These are phyloP conservation scores for Crossaster papposus DNA, from an alignment of 53 echinoderm and acorn worm species.

Conservation along the genomic window DNA sequence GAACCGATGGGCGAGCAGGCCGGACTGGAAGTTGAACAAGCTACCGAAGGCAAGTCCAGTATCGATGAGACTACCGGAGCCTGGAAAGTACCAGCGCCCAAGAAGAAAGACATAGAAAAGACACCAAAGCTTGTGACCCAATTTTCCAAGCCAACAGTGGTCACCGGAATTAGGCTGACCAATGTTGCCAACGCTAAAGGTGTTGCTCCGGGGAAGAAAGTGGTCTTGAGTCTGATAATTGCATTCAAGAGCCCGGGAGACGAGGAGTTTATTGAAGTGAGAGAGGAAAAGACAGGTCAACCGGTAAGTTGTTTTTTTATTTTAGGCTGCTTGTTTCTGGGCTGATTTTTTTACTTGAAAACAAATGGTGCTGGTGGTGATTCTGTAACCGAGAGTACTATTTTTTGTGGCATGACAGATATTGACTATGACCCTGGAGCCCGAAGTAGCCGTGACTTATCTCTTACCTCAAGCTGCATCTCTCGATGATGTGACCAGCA, in stretches of 20 bases:
- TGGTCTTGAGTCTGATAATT: not conserved
- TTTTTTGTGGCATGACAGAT: too few relatives aligned
- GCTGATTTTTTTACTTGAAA: not conserved
- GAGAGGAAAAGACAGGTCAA: constrained; percentile 4
- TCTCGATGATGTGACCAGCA: too few relatives aligned
- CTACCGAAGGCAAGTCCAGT: not conserved
- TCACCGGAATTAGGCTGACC: constrained; percentile 14
- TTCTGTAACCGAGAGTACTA: not conserved
- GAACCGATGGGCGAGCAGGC: not conserved
- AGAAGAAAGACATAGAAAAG: not conserved
- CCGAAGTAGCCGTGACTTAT: too few relatives aligned
- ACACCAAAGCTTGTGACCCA: constrained; percentile 6
- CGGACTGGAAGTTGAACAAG: not conserved
- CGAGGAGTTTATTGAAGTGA: not conserved
- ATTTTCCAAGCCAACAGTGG: not conserved
- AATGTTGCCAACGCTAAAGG: not conserved
- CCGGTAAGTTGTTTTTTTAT: not conserved
- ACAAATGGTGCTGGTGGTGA: not conserved
- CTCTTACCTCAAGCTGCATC: too few relatives aligned
- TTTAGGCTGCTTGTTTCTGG: not conserved
- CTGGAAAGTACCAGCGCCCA: constrained; percentile 6
- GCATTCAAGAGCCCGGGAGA: not conserved
- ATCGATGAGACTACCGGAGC: not conserved
- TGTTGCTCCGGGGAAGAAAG: not conserved
- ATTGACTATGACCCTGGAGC: too few relatives aligned